Evolutionary conservation across 2,797 vertebrate species (phyloP).

Genomic region (Antennarius maculatus): DNA sequence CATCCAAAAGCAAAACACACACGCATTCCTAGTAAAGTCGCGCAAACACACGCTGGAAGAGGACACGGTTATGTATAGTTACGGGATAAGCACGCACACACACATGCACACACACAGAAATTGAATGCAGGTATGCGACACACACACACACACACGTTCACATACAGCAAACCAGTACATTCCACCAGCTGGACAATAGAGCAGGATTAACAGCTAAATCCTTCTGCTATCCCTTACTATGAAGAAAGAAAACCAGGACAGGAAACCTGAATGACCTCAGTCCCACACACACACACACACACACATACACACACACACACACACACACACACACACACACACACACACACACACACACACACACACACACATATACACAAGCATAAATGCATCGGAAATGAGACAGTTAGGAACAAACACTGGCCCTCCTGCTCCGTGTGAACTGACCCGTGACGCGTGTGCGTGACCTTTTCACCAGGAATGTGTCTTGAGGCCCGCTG

Average conservation of each 20-base stretch:
- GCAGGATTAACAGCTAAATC: slow-evolving; percentile 78
- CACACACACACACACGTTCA: slow-evolving; percentile 39
- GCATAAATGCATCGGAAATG: slow-evolving; percentile 51
- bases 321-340: no score
- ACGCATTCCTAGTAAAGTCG: slow-evolving; percentile 9
- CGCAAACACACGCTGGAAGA: slow-evolving; percentile 24
- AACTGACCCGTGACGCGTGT: slow-evolving; percentile 51
- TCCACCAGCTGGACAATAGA: slow-evolving; percentile 76
- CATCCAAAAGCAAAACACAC: slow-evolving; percentile 25
- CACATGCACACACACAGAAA: slow-evolving; percentile 34
- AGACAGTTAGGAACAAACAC: slow-evolving; percentile 42
- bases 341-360: background rate
- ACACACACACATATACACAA: slow-evolving; percentile 19
- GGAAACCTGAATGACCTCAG: slow-evolving; percentile 72
- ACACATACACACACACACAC: slow-evolving; percentile 19
- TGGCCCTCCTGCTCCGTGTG: slow-evolving; percentile 39
- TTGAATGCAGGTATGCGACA: slow-evolving; percentile 57
- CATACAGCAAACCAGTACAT: slow-evolving; percentile 68
- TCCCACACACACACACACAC: slow-evolving; percentile 33
- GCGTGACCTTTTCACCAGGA: slow-evolving; percentile 60
- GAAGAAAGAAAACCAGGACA: slow-evolving; percentile 68
- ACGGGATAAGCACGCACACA: slow-evolving; percentile 37
- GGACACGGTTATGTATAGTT: slow-evolving; percentile 44
- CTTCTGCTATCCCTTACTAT: slow-evolving; percentile 70
- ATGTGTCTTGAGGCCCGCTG: slow-evolving; percentile 47